phyloP scores from a whole-genome alignment of 2,797 vertebrate species.

The Melopsittacus undulatus region DNA sequence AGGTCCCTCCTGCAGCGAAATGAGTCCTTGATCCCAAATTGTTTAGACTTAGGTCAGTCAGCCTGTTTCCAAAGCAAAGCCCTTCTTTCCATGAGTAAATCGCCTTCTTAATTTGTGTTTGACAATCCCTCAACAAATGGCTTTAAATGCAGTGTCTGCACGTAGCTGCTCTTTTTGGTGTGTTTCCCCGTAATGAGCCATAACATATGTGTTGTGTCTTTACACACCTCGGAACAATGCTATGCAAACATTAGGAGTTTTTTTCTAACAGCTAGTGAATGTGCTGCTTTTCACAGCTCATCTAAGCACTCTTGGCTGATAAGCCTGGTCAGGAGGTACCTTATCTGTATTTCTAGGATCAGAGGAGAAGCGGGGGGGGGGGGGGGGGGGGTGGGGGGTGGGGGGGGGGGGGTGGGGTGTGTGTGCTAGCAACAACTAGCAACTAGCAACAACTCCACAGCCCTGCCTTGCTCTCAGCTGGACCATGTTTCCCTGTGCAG shows the following conservation, averaged over 20 bases:
- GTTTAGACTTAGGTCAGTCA: background rate
- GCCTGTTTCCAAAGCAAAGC: background rate
- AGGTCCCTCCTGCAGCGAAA: background rate
- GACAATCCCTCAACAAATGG: background rate
- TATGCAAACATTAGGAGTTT: slow-evolving; percentile 1
- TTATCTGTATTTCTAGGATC: slow-evolving; percentile 13
- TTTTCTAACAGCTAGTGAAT: slow-evolving; percentile 22
- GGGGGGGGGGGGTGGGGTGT: no score
- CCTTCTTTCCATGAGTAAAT: background rate
- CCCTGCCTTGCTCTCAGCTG: background rate
- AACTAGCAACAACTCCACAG: background rate
- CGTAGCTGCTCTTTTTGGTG: slow-evolving; percentile 34
- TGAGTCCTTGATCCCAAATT: background rate
- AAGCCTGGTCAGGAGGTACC: background rate
- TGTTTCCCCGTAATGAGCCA: background rate
- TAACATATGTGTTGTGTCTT: slow-evolving; percentile 10
- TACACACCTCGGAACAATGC: slow-evolving; percentile 39
- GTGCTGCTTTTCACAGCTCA: slow-evolving; percentile 1
- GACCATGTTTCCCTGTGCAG: background rate
- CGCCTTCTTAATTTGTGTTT: background rate
- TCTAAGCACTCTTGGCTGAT: background rate
- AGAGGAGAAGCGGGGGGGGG: background rate
- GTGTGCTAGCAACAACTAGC: no score
- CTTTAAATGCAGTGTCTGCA: background rate
- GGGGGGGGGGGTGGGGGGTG: background rate